Percentiles rank a stretch among this genome's conserved stretches.
Evolutionary conservation across 2,888 invertebrate genomes (phyloP).

Genomic region (Nemurella pictetii): DNA sequence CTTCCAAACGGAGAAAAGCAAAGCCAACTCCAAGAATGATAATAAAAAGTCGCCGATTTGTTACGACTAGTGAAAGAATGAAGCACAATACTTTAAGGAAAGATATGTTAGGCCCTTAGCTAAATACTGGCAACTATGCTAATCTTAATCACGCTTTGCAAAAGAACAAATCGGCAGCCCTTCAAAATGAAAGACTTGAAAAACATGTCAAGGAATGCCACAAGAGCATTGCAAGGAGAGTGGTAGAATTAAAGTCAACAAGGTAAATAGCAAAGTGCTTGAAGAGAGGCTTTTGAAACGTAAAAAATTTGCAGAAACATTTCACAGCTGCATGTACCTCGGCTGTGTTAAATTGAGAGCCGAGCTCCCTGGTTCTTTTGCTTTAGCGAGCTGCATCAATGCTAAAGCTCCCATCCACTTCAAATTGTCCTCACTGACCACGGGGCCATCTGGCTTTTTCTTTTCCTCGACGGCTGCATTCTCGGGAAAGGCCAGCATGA

Average conservation of each 20-base stretch:
- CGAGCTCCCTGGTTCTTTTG: constrained; percentile 12
- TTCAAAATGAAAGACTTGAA: not conserved
- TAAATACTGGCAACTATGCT: not conserved
- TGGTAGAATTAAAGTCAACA: not conserved
- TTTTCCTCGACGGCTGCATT: not conserved
- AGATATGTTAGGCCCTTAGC: not conserved
- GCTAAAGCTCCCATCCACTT: constrained; percentile 65
- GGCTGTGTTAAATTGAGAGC: constrained; percentile 39
- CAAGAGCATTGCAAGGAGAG: not conserved
- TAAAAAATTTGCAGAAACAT: not conserved
- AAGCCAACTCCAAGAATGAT: not conserved
- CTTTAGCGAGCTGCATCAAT: constrained; percentile 60
- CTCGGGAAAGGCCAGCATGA: constrained; percentile 49
- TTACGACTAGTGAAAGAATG: not conserved
- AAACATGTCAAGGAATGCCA: not conserved
- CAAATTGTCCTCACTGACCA: constrained; percentile 50
- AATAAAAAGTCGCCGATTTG: not conserved
- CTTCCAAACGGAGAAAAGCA: not conserved
- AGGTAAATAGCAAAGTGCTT: not conserved
- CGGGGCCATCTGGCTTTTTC: not conserved
- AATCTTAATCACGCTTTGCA: not conserved
- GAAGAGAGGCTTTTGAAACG: not conserved
- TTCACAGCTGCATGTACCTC: constrained; percentile 38
- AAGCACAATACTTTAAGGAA: not conserved
- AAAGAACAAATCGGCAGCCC: not conserved